Evolutionary conservation across 2,797 vertebrate genomes (phyloP).

Genomic region (Pangasius krempfi): DNA sequence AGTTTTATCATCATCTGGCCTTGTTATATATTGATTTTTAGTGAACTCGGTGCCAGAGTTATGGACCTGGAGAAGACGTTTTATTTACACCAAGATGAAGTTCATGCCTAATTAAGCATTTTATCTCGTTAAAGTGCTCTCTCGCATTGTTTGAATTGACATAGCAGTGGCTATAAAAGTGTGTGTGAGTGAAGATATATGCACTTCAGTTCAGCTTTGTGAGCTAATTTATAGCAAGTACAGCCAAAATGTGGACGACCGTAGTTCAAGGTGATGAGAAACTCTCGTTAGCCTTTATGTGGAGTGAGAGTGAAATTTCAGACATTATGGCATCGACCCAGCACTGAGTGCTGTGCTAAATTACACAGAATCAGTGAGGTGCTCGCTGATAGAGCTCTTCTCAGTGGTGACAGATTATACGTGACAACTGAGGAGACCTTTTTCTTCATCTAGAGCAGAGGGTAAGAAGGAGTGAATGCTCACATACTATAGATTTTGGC

Average conservation of each 20-base stretch:
- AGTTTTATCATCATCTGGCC: neutral
- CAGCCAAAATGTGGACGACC: neutral
- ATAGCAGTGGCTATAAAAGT: neutral
- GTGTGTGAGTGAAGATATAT: neutral
- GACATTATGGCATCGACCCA: constrained; percentile 45
- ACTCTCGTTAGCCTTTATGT: constrained; percentile 26
- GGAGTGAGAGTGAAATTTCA: constrained; percentile 31
- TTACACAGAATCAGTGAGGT: constrained; percentile 50
- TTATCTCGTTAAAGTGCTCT: neutral
- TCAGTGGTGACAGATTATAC: constrained; percentile 52
- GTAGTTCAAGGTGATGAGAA: constrained; percentile 31
- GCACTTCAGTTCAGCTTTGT: neutral
- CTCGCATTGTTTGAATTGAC: neutral
- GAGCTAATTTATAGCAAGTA: constrained; percentile 3
- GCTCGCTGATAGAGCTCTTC: constrained; percentile 38
- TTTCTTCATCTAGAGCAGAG: constrained; percentile 22
- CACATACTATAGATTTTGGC: neutral
- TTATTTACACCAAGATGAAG: neutral
- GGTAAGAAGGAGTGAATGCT: constrained; percentile 21
- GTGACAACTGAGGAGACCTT: constrained; percentile 51
- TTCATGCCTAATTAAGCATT: neutral
- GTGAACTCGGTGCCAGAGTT: neutral
- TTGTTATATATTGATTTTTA: neutral
- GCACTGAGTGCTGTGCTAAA: constrained; percentile 53
- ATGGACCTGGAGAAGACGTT: neutral